phyloP scores from a whole-genome alignment of 2,113 vertebrate species.

The Smithornis capensis region DNA sequence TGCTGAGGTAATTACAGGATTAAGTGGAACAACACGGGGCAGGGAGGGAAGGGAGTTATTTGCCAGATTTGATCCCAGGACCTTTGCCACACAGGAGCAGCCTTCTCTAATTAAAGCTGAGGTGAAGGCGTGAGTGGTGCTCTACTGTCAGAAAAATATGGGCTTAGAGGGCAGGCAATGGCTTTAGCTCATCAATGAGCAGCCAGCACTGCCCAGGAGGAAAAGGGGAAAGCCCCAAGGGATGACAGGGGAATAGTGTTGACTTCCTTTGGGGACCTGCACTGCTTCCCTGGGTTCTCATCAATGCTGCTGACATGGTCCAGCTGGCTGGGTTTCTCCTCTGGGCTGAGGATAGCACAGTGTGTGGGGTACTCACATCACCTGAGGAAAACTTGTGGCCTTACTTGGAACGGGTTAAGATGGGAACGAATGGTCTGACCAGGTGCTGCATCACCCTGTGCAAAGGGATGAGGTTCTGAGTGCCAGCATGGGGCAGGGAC shows the following conservation, averaged over 20 bases:
- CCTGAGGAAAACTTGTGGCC: rapidly evolving
- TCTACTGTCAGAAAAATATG: not conserved
- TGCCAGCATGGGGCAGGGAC: rapidly evolving
- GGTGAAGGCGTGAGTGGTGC: not conserved
- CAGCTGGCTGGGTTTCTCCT: not conserved
- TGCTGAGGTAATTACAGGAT: conserved; percentile 48
- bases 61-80: conserved; percentile 33
- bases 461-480: not conserved
- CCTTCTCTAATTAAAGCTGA: not conserved
- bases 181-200: not conserved
- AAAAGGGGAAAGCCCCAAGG: not conserved
- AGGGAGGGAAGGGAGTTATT: not conserved
- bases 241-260: not conserved
- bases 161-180: not conserved
- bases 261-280: not conserved
- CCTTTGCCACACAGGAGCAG: not conserved
- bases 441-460: not conserved
- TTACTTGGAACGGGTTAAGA: not conserved
- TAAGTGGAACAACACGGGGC: conserved; percentile 8
- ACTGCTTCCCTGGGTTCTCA: not conserved
- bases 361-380: rapidly evolving
- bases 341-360: rapidly evolving
- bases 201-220: not conserved
- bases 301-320: rapidly evolving
- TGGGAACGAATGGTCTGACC: not conserved